Base-by-base conservation (phyloP, 2,797 vertebrate genomes). In the Potorous gilbertii region DNA sequence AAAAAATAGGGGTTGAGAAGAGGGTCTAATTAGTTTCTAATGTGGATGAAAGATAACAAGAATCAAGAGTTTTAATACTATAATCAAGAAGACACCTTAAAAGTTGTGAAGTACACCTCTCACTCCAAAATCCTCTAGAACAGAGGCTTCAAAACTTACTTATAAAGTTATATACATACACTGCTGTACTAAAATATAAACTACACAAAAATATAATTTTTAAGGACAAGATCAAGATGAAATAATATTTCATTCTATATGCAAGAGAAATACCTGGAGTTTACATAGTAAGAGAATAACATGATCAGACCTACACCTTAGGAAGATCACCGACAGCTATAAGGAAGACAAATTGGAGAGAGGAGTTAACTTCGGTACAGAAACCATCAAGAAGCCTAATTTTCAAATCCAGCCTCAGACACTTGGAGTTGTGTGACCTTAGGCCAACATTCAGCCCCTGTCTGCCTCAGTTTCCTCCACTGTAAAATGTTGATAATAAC, bases 1-100 rank as follows among this genome's bases (percentile, higher is more conserved):
- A 91, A 52, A 95, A 93, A 96, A 16, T 10, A 94, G 12, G 54
- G 94, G 28, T 62, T 74, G 94, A 91, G 18, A 91, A 91, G 28
- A 54, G 50, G 50, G 5, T 87, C 40, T 50, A 50, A 87, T 46
- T 46, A 10, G 0, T 81, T 81, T 87, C 74, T 87, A 87, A 87
- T 87, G 40, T 87, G 40, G 40, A 87, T 50, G 27, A 87, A 87
- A 50, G 40, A 46, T 50, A 87, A 46, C 74, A 87, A 81, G 40
- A 87, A 87, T 87, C 40, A 87, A 50, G 24, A 87, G 3, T 10
- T 57, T 57, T 57, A 28, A 57, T 3, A 57, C 6, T 81, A n/a
- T 24, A 81, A 81, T 46, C 21, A 40, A 74, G n/a, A 74, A 74
- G 66, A 21, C 0, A 74, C 12, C 1, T 40, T 18, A 40, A 4